Evolutionary conservation across 2,797 vertebrate genomes (phyloP), one percentile per base, ranked within the genome.

Genomic region (Sphaeramia orbicularis): DNA sequence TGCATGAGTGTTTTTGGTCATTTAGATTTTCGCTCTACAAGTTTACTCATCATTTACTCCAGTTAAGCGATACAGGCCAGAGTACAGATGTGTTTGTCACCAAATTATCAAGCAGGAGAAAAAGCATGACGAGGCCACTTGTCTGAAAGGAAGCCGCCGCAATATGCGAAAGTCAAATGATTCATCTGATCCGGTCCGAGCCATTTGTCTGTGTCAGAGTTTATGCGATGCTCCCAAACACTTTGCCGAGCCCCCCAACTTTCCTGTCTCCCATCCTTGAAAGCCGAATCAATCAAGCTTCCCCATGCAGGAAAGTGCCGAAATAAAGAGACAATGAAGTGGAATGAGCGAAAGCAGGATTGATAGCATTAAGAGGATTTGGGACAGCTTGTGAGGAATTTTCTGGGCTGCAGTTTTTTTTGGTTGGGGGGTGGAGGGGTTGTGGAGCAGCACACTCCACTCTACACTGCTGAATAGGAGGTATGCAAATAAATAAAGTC

Each of bases 321-420:
- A 87, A 90, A 93, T 91, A 89, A 89, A 92, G 86, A 91, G 90
- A 93, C 85, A 91, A 92, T 92, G 88, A 90, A 90, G 89, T 90
- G 89, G 86, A 93, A 92, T 91, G 89, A 87, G 83, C 59, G 59
- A 78, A 76, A 91, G 81, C 76, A 89, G 89, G 90, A 93, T 92
- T 86, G 89, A 92, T 93, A 62, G 90, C 80, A 76, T 87, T 71
- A 86, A 70, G 54, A 80, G 71, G 71, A 78, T 80, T 74, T 81
- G 65, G 83, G 86, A 90, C 87, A 83, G 86, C 69, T 69, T 60
- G 57, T 66, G 84, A 82, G 61, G 76, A 84, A 84, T 85, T 54
- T 79, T 80, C 74, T 42, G 53, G 73, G 64, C 70, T 56, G 65
- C 50, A 32, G 54, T 67, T 71, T 71, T 78, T 70, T 60, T 24